A percentile compares a stretch with the other conserved stretches of the same genome.
Conservation (phyloP, 1,140 invertebrate genomes). For the Probaryconus sp. region DNA sequence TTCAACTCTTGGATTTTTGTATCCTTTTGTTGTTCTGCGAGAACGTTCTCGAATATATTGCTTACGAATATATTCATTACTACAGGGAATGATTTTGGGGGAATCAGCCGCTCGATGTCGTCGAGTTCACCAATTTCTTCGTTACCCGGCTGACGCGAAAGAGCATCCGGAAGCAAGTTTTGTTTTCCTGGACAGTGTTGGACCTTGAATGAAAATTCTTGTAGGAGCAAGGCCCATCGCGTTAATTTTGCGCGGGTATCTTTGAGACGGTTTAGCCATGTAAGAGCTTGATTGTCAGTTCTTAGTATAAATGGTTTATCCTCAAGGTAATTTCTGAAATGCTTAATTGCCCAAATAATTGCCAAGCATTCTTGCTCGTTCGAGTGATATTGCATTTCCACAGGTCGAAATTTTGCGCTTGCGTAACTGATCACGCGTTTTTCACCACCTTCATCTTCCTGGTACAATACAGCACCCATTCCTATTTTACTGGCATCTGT, state of each 20-base stretch:
- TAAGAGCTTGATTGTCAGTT: constrained; percentile 59
- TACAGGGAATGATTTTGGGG: neutral
- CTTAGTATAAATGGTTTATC: constrained; percentile 60
- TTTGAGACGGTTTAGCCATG: constrained; percentile 53
- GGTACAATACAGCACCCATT: constrained; percentile 31
- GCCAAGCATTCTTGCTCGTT: constrained; percentile 61
- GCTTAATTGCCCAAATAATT: constrained; percentile 65
- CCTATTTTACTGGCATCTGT: constrained; percentile 29
- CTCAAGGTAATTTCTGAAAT: constrained; percentile 63
- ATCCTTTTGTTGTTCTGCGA: neutral
- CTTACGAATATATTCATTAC: neutral
- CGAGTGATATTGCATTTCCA: constrained; percentile 40
- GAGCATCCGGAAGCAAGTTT: constrained; percentile 57
- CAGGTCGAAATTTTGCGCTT: constrained; percentile 39
- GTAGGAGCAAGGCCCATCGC: constrained; percentile 57
- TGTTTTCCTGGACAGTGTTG: constrained; percentile 52
- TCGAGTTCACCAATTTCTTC: neutral
- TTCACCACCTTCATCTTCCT: neutral
- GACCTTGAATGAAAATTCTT: constrained; percentile 54
- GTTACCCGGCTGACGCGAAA: neutral
- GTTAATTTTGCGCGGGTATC: constrained; percentile 58
- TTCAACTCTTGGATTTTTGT: neutral
- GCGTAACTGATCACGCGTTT: constrained; percentile 38
- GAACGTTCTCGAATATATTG: no score
- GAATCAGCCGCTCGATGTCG: constrained; percentile 4